Evolutionary conservation across 2,888 invertebrate genomes (phyloP), one percentile per base, ranked within the genome.

Genomic region (Liopterus haemorrhoidalis): DNA sequence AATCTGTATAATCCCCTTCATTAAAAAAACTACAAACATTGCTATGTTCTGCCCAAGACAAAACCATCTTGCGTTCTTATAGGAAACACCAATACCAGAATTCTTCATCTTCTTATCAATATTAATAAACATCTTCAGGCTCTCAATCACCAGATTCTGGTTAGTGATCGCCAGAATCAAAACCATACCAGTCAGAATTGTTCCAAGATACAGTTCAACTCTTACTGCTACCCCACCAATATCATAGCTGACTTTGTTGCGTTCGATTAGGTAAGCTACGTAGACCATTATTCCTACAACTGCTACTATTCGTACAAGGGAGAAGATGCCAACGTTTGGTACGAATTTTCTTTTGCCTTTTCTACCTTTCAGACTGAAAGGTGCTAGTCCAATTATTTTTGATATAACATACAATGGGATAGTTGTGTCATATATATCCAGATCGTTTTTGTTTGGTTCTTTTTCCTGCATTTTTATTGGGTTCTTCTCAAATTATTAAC

Each of bases 361-460:
- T 2, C 27, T 45, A 14, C 43, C 35, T 12, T 42, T 27, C 4
- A 55, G 39, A 12, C 46, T 41, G 22, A 50, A 55, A 14, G 57
- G 57, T 8, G 57, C 53, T 11, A 57, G 44, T 4, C 57, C 57
- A 5, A 57, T 44, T 25, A 57, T 43, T 50, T 57, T 55, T 19
- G 57, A 56, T 8, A 56, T 14, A 18, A 54, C 32, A 45, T 50
- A 57, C 8, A 54, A 39, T 12, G 57, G 54, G n/a, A 39, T 33
- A 2, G 54, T 36, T n/a, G 46, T 48, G 38, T 54, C 52, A 35
- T 57, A 57, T 12, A 57, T n/a, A n/a, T n/a, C n/a, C n/a, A n/a
- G n/a, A n/a, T n/a, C n/a, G n/a, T n/a, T n/a, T n/a, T n/a, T n/a
- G n/a, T n/a, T n/a, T n/a, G n/a, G n/a, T n/a, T n/a, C n/a, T n/a